Conservation (phyloP, 2,888 invertebrate genomes). For the Blera fallax region DNA sequence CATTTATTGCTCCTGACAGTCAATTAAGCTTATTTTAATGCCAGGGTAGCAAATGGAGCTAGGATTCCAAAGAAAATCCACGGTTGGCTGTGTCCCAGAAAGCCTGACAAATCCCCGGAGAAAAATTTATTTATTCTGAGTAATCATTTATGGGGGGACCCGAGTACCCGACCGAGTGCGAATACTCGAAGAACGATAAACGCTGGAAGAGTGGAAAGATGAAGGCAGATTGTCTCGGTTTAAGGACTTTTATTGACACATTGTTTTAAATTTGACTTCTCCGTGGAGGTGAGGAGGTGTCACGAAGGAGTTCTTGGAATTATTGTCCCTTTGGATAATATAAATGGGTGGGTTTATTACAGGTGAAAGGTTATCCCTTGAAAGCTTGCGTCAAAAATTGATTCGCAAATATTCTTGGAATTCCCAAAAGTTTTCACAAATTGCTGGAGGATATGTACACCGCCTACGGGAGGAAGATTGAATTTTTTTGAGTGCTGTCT, state of each 20-base stretch:
- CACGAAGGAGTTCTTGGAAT: constrained; percentile 13
- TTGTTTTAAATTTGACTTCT: constrained; percentile 61
- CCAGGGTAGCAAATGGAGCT: constrained; percentile 47
- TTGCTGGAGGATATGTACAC: neutral
- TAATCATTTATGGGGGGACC: constrained; percentile 20
- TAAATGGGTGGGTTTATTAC: constrained; percentile 3
- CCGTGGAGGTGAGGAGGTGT: neutral
- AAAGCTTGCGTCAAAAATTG: constrained; percentile 21
- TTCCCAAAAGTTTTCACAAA: constrained; percentile 18
- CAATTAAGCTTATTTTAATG: constrained; percentile 69
- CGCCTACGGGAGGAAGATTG: neutral
- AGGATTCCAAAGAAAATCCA: constrained; percentile 37
- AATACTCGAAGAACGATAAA: neutral
- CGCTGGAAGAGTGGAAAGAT: neutral
- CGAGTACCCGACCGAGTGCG: neutral
- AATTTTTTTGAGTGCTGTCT: neutral
- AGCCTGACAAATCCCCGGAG: constrained; percentile 63
- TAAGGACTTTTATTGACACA: constrained; percentile 65
- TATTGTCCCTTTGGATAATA: constrained; percentile 11
- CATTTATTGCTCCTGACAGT: constrained; percentile 67
- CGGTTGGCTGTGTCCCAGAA: constrained; percentile 40
- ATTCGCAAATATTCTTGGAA: constrained; percentile 16
- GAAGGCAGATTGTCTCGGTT: constrained; percentile 43
- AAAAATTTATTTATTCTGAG: constrained; percentile 47
- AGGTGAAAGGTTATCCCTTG: constrained; percentile 33